phyloP scores from a whole-genome alignment of 2,113 vertebrate genomes.

The Chascanopsetta lugubris region DNA sequence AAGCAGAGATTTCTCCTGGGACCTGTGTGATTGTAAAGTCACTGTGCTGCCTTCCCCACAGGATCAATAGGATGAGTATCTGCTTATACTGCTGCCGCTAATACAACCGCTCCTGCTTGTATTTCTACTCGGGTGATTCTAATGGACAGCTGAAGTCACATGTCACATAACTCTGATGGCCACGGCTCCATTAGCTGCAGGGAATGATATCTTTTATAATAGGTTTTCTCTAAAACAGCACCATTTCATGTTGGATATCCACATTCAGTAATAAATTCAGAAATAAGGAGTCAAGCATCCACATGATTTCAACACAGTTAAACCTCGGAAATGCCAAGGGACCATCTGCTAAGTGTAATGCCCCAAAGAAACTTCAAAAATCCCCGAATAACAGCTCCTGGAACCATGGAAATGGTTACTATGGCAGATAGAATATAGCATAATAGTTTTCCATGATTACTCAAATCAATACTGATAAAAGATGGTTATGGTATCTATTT shows the following conservation, averaged over 20 bases:
- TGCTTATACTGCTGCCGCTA: conserved; percentile 3
- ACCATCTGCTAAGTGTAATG: too few species aligned
- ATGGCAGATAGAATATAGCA: too few species aligned
- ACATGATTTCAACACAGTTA: not conserved
- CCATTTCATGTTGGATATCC: not conserved
- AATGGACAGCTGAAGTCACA: not conserved
- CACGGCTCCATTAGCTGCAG: not conserved
- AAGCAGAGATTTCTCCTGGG: conserved; percentile 41
- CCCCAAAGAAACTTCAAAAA: too few species aligned
- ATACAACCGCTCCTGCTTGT: not conserved
- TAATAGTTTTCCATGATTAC: too few species aligned
- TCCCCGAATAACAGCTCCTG: too few species aligned
- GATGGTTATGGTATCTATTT: too few species aligned
- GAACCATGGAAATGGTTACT: too few species aligned
- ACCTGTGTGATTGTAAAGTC: conserved; percentile 15
- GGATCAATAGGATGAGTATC: conserved; percentile 35
- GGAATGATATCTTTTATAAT: not conserved
- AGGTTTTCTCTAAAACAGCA: not conserved
- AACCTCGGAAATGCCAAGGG: too few species aligned
- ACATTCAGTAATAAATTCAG: not conserved
- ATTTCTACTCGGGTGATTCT: not conserved
- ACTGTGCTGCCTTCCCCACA: conserved; percentile 4
- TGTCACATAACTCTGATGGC: not conserved
- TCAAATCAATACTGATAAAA: too few species aligned
- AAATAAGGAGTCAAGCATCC: not conserved